A percentile compares a stretch with the other conserved stretches of the same genome.
Conservation (phyloP, 2,888 invertebrate species). For the Aphodius granarius region DNA sequence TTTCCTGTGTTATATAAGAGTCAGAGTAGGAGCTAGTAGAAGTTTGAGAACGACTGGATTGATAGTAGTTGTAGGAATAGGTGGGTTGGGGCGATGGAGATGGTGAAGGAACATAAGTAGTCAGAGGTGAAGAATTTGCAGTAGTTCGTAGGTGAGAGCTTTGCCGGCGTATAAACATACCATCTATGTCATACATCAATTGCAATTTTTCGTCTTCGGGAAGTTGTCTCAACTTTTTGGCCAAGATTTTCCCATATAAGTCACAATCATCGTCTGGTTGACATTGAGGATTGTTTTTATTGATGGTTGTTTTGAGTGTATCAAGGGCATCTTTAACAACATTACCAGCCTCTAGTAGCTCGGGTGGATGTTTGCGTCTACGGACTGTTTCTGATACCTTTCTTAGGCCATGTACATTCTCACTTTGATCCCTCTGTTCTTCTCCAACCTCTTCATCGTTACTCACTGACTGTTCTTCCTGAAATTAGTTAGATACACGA, state of each 20-base stretch:
- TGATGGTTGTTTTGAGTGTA: background rate
- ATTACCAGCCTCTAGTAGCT: background rate
- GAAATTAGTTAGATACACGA: background rate
- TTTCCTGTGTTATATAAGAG: too few species aligned
- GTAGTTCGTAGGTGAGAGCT: background rate
- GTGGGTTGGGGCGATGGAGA: background rate
- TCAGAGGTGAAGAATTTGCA: background rate
- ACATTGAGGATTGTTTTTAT: background rate
- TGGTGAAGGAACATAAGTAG: background rate
- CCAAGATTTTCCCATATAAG: conserved; percentile 6
- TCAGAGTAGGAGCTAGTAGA: too few species aligned
- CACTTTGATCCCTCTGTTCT: background rate
- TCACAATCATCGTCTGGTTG: background rate
- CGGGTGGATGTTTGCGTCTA: background rate
- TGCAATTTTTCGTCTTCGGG: background rate
- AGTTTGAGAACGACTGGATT: background rate
- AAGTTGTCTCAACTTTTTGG: conserved; percentile 1
- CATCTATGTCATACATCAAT: background rate
- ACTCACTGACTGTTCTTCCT: background rate
- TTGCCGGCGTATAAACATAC: background rate
- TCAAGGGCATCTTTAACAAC: background rate
- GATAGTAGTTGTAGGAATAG: background rate
- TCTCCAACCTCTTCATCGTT: background rate
- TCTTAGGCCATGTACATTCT: background rate
- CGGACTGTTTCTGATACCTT: background rate